Conservation (phyloP, 2,888 invertebrate species). For the Spatulosminthurus flaviceps region DNA sequence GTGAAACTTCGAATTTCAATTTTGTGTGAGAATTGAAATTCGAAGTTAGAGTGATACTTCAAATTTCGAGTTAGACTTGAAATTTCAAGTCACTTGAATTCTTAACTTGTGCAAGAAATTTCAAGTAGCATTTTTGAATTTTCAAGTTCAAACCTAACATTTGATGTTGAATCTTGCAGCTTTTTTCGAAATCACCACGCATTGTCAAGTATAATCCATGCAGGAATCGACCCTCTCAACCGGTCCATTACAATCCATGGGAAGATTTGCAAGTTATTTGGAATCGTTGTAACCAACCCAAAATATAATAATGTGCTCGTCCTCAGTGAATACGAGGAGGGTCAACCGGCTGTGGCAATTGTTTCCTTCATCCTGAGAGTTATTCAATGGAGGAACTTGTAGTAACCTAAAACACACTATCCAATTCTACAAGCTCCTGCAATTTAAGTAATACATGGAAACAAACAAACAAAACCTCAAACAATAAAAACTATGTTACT, state of each 20-base stretch:
- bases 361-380: slow-evolving; percentile 62
- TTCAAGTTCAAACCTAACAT: too few species aligned
- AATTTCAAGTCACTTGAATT: too few species aligned
- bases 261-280: slow-evolving; percentile 59
- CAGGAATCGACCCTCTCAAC: slow-evolving; percentile 56
- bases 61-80: too few species aligned
- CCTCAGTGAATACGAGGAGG: slow-evolving; percentile 61
- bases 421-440: too few species aligned
- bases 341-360: slow-evolving; percentile 63
- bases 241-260: slow-evolving; percentile 59
- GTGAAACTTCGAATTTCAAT: too few species aligned
- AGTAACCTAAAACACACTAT: not conserved
- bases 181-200: slow-evolving; percentile 63
- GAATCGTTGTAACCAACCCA: slow-evolving; percentile 58
- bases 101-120: too few species aligned
- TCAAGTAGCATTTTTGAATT: too few species aligned
- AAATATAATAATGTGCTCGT: slow-evolving; percentile 61
- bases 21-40: too few species aligned
- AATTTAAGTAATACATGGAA: too few species aligned
- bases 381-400: slow-evolving; percentile 55
- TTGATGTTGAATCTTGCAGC: slow-evolving; percentile 42
- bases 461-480: too few species aligned
- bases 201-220: slow-evolving; percentile 59
- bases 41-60: too few species aligned
- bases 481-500: too few species aligned